Conservation (phyloP, 2,113 vertebrate species). For the Prionailurus bengalensis region DNA sequence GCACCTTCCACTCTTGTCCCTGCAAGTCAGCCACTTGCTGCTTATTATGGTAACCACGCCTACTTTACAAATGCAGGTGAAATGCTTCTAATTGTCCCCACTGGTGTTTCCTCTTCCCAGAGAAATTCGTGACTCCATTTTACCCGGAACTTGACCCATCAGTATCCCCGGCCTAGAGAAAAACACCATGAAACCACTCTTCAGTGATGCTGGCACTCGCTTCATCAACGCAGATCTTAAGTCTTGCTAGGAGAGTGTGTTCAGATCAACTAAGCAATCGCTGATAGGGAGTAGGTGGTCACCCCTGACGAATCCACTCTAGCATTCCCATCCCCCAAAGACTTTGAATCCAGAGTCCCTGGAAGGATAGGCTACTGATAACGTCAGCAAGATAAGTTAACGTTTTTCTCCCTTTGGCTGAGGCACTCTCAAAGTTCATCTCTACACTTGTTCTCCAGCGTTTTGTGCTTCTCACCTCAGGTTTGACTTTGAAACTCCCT, state of each 20-base stretch:
- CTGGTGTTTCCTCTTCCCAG: neutral
- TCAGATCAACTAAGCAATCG: neutral
- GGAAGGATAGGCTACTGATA: neutral
- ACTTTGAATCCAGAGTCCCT: neutral
- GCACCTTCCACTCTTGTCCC: neutral
- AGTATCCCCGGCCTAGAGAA: neutral
- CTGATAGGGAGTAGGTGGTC: neutral
- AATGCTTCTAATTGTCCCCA: neutral
- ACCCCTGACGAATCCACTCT: neutral
- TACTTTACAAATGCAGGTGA: neutral
- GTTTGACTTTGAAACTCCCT: neutral
- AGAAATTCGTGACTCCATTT: neutral
- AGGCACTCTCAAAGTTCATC: neutral
- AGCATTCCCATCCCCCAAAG: neutral
- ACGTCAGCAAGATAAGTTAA: neutral
- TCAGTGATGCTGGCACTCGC: neutral
- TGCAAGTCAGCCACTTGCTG: neutral
- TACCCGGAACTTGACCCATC: neutral
- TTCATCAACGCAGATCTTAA: neutral
- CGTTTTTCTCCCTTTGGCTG: neutral
- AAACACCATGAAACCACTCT: neutral
- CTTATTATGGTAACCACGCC: neutral
- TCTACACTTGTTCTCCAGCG: neutral
- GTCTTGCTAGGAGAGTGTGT: neutral
- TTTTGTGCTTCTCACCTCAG: neutral